Percentiles rank a stretch among this genome's conserved stretches.
Conservation (phyloP, 2,113 vertebrate genomes). For the Centropristis striata region DNA sequence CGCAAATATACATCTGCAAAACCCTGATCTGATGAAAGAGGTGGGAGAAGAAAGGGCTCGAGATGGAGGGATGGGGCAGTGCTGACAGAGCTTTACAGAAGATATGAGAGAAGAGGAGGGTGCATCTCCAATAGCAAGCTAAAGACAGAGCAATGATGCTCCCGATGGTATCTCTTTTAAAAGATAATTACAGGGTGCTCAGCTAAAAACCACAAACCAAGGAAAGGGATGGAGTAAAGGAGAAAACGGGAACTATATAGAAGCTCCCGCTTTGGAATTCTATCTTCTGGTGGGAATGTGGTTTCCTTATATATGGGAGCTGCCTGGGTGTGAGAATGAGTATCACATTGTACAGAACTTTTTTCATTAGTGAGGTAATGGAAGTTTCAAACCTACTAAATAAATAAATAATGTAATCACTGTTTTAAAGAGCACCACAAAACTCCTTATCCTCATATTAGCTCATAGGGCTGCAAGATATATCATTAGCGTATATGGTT, state of each 20-base stretch:
- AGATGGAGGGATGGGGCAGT: slow-evolving; percentile 17
- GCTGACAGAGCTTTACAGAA: slow-evolving; percentile 47
- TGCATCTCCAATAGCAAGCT: not conserved
- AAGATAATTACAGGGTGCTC: slow-evolving; percentile 65
- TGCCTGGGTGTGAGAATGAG: slow-evolving; percentile 41
- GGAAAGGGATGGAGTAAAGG: slow-evolving; percentile 12
- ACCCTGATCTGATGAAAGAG: slow-evolving; percentile 24
- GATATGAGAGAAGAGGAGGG: slow-evolving; percentile 22
- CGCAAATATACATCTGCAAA: slow-evolving; percentile 64
- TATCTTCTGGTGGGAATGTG: slow-evolving; percentile 38
- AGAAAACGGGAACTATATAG: not conserved
- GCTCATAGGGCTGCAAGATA: too few species aligned
- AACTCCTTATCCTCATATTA: too few species aligned
- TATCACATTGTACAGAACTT: slow-evolving; percentile 2
- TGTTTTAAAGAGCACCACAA: too few species aligned
- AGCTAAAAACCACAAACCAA: slow-evolving; percentile 44
- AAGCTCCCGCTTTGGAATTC: slow-evolving; percentile 19
- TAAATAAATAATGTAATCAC: not conserved
- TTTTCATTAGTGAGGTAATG: slow-evolving; percentile 29
- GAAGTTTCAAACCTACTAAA: not conserved
- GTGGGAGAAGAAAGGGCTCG: not conserved
- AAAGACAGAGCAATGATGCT: slow-evolving; percentile 39
- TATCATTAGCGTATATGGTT: too few species aligned
- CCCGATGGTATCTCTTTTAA: slow-evolving; percentile 63
- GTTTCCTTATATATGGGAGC: slow-evolving; percentile 43